Conservation (phyloP, 2,797 vertebrate genomes). For the Onychomys leucogaster region DNA sequence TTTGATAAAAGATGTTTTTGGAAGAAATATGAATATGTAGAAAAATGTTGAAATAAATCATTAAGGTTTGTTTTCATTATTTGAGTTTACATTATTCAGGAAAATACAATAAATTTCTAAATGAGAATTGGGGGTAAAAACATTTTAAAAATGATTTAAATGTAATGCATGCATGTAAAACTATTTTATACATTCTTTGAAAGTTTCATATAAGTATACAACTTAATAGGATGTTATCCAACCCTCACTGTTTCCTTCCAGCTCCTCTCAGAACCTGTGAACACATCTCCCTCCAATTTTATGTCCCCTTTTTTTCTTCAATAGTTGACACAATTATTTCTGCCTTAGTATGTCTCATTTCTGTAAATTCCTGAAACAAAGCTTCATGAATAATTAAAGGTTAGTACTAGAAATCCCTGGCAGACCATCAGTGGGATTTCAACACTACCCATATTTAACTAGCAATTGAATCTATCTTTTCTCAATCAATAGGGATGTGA, state of each 20-base stretch:
- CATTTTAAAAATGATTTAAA: constrained; percentile 70
- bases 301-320: neutral
- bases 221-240: neutral
- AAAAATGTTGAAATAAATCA: constrained; percentile 49
- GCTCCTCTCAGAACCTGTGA: neutral
- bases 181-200: neutral
- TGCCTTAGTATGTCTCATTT: constrained; percentile 78
- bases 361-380: constrained; percentile 76
- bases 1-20: neutral
- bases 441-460: constrained; percentile 67
- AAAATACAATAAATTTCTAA: constrained; percentile 49
- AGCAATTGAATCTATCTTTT: constrained; percentile 51
- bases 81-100: constrained; percentile 23
- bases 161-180: constrained; percentile 70
- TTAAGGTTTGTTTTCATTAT: constrained; percentile 6
- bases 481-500: neutral
- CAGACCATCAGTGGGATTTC: constrained; percentile 58
- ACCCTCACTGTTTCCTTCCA: neutral
- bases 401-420: constrained; percentile 74
- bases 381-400: constrained; percentile 83
- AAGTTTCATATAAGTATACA: neutral
- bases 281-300: neutral
- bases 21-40: constrained; percentile 33
- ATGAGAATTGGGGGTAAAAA: constrained; percentile 65
- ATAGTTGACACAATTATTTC: constrained; percentile 64